Evolutionary conservation across 2,888 invertebrate species (phyloP).

Genomic region (Andrena minutula): DNA sequence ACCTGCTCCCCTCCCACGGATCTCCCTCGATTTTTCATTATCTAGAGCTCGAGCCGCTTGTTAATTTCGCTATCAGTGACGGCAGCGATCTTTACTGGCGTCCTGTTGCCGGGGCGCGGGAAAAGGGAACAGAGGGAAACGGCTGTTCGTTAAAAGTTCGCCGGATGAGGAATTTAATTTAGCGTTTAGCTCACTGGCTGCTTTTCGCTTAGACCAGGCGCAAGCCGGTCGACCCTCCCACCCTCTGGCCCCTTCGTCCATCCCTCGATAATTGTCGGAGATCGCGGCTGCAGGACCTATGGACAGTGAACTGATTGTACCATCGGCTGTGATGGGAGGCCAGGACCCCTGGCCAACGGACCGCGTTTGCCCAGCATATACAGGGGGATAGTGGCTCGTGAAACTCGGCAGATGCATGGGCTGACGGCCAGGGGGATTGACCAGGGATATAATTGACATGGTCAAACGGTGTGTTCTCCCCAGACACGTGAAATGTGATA

Average conservation of each 20-base stretch:
- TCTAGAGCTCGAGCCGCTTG: slow-evolving; percentile 7
- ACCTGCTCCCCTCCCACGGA: background rate
- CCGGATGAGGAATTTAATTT: slow-evolving; percentile 52
- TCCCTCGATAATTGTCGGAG: slow-evolving; percentile 66
- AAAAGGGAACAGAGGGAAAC: background rate
- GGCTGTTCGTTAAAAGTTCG: slow-evolving; percentile 47
- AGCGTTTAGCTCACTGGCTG: slow-evolving; percentile 17
- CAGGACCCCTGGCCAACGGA: slow-evolving; percentile 41
- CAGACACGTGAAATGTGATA: slow-evolving; percentile 68
- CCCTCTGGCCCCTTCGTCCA: slow-evolving; percentile 2
- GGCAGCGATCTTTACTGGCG: slow-evolving; percentile 7
- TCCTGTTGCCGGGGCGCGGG: slow-evolving; percentile 2
- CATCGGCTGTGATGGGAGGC: slow-evolving; percentile 50
- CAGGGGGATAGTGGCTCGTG: slow-evolving; percentile 61
- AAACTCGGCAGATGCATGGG: slow-evolving; percentile 71
- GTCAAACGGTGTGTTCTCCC: slow-evolving; percentile 72
- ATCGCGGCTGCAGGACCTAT: slow-evolving; percentile 62
- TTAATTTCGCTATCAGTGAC: slow-evolving; percentile 20
- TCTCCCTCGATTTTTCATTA: slow-evolving; percentile 20
- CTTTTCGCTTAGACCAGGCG: slow-evolving; percentile 12
- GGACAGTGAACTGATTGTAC: slow-evolving; percentile 71
- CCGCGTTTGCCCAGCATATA: slow-evolving; percentile 62
- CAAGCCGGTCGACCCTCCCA: slow-evolving; percentile 6
- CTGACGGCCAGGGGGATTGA: slow-evolving; percentile 68
- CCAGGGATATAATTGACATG: slow-evolving; percentile 72